Conservation (phyloP, 2,888 invertebrate species). For the Torymus tubicola region DNA sequence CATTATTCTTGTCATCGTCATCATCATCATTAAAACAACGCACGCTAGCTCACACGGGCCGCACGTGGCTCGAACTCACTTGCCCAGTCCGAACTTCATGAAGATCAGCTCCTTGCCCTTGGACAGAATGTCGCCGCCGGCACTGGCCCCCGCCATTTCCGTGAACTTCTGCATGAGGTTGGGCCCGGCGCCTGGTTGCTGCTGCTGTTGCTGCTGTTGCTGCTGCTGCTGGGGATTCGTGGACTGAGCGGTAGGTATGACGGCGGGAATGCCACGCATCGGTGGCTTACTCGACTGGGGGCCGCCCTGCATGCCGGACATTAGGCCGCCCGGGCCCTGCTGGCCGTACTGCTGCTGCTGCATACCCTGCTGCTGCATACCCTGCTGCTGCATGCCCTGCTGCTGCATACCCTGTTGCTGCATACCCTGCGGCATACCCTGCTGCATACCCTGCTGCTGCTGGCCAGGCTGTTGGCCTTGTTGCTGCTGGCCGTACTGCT, state of each 20-base stretch:
- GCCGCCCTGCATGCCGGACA: slow-evolving; percentile 59
- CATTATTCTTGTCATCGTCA: not conserved
- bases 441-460: slow-evolving; percentile 64
- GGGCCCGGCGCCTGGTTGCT: slow-evolving; percentile 78
- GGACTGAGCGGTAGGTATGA: slow-evolving; percentile 70
- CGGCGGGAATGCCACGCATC: slow-evolving; percentile 78
- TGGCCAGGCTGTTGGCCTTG: slow-evolving; percentile 70
- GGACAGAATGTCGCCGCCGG: slow-evolving; percentile 92
- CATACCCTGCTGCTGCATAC: slow-evolving; percentile 64
- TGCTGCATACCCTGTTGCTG: slow-evolving; percentile 64
- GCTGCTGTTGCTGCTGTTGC: slow-evolving; percentile 75
- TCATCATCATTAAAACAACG: not conserved
- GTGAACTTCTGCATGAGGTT: slow-evolving; percentile 93
- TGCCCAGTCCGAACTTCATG: slow-evolving; percentile 93
- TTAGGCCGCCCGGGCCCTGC: slow-evolving; percentile 72
- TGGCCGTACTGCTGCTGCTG: slow-evolving; percentile 66
- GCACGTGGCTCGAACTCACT: slow-evolving; percentile 68
- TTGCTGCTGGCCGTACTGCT: slow-evolving; percentile 72
- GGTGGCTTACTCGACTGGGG: slow-evolving; percentile 68
- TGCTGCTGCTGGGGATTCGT: slow-evolving; percentile 44
- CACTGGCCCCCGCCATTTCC: slow-evolving; percentile 84
- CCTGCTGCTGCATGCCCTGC: slow-evolving; percentile 66
- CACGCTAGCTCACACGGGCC: slow-evolving; percentile 11
- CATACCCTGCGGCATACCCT: slow-evolving; percentile 59
- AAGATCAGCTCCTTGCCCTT: slow-evolving; percentile 96